These are phyloP conservation scores for Acanthopleura granulata DNA, from an alignment of 2,888 invertebrate species.

Conservation along the genomic window DNA sequence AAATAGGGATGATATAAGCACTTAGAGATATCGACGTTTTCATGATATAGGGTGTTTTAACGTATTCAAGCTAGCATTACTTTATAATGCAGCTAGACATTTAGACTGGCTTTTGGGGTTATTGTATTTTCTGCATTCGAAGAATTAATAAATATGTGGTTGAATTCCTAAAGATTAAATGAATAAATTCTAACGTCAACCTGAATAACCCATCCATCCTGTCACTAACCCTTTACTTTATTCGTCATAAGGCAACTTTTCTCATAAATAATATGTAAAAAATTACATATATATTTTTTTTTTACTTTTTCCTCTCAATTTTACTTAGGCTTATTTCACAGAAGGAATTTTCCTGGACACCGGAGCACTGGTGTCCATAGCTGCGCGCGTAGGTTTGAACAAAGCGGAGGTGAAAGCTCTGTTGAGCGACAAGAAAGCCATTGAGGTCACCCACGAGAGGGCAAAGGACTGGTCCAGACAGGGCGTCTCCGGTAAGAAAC, in stretches of 20 bases:
- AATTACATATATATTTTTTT: constrained; percentile 1
- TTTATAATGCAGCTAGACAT: too few species aligned
- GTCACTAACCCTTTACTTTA: too few species aligned
- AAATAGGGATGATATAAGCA: too few species aligned
- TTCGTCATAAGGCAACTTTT: neutral
- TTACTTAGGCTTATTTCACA: constrained; percentile 56
- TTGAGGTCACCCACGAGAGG: constrained; percentile 39
- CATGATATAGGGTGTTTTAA: too few species aligned
- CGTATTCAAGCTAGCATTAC: too few species aligned
- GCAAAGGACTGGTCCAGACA: constrained; percentile 48
- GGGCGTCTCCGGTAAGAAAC: constrained; percentile 53
- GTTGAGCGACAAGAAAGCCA: constrained; percentile 38
- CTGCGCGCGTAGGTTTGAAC: constrained; percentile 46
- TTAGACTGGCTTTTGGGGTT: too few species aligned
- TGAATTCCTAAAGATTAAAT: too few species aligned
- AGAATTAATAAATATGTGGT: too few species aligned
- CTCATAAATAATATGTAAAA: neutral
- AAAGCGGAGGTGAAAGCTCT: constrained; percentile 36
- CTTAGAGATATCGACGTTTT: too few species aligned
- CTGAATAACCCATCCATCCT: too few species aligned
- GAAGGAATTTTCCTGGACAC: constrained; percentile 52
- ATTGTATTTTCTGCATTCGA: too few species aligned
- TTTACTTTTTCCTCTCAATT: neutral
- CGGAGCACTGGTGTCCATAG: constrained; percentile 44
- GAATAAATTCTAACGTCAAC: too few species aligned